These are phyloP conservation scores for Drosophila athabasca DNA, from an alignment of 1,140 invertebrate genomes.

Conservation along the genomic window DNA sequence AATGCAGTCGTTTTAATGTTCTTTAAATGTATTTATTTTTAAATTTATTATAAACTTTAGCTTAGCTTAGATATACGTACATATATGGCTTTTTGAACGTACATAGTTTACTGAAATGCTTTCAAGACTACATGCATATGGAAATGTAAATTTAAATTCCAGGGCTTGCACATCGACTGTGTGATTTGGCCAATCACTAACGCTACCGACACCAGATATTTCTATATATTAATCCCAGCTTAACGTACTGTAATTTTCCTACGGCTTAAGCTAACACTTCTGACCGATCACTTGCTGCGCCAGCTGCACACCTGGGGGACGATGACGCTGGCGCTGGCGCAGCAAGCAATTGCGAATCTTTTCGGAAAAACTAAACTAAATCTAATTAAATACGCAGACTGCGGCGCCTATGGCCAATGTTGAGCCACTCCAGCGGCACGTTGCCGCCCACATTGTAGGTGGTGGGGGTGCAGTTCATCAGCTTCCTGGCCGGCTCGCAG, in stretches of 20 bases:
- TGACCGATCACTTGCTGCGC: slow-evolving; percentile 58
- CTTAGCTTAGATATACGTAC: too few species aligned
- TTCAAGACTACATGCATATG: slow-evolving; percentile 1
- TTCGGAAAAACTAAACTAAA: slow-evolving; percentile 48
- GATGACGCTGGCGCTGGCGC: slow-evolving; percentile 32
- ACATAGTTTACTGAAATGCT: slow-evolving; percentile 7
- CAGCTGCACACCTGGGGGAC: slow-evolving; percentile 15
- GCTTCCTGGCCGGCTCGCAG: slow-evolving; percentile 86
- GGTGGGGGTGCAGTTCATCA: slow-evolving; percentile 59
- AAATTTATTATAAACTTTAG: too few species aligned
- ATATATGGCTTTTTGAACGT: too few species aligned
- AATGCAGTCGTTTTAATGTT: too few species aligned
- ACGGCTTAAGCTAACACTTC: slow-evolving; percentile 53
- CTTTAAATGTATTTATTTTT: too few species aligned
- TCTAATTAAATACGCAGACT: slow-evolving; percentile 69
- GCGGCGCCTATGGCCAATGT: slow-evolving; percentile 77
- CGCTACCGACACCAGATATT: slow-evolving; percentile 17
- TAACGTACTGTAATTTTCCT: slow-evolving; percentile 65
- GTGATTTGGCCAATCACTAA: background rate
- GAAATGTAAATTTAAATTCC: background rate
- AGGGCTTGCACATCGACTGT: too few species aligned
- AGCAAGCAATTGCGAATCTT: slow-evolving; percentile 65
- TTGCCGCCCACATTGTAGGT: slow-evolving; percentile 63
- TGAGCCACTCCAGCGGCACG: slow-evolving; percentile 79
- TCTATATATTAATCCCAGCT: slow-evolving; percentile 22